A percentile compares a stretch with the other conserved stretches of the same genome.
phyloP scores from a whole-genome alignment of 2,888 invertebrate species.

The Schizaphis graminum region DNA sequence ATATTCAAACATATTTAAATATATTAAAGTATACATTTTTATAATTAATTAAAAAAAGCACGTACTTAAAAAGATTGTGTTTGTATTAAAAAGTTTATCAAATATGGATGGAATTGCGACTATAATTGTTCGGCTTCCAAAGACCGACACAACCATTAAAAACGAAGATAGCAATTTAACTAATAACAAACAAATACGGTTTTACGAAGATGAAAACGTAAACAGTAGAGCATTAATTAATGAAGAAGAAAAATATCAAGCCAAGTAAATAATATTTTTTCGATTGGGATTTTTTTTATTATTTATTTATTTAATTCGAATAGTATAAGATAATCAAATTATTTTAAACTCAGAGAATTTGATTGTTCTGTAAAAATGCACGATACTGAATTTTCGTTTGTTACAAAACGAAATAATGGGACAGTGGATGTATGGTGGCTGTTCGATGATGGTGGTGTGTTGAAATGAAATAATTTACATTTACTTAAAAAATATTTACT shows the following conservation, averaged over 20 bases:
- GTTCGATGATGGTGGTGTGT: slow-evolving; percentile 91
- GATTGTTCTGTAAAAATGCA: slow-evolving; percentile 33
- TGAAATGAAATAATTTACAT: background rate
- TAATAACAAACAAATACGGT: background rate
- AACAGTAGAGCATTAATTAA: slow-evolving; percentile 1
- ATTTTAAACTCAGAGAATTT: slow-evolving; percentile 10
- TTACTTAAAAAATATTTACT: background rate
- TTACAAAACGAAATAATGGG: slow-evolving; percentile 75
- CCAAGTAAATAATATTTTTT: slow-evolving; percentile 9
- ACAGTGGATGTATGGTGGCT: slow-evolving; percentile 98
- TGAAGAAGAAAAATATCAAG: background rate
- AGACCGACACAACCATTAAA: background rate
- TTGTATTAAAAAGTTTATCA: slow-evolving; percentile 37
- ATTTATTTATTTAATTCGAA: background rate
- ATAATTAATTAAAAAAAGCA: background rate
- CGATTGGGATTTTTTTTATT: background rate
- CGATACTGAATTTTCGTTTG: slow-evolving; percentile 36
- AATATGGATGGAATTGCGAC: background rate
- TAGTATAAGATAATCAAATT: background rate
- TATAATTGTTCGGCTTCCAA: slow-evolving; percentile 29
- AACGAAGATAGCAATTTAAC: background rate
- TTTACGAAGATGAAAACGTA: slow-evolving; percentile 16
- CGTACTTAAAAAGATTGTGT: background rate
- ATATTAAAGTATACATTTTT: slow-evolving; percentile 80
- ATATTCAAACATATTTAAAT: slow-evolving; percentile 91